These are phyloP conservation scores for Platycheirus albimanus DNA, from an alignment of 2,888 invertebrate species.

Conservation along the genomic window DNA sequence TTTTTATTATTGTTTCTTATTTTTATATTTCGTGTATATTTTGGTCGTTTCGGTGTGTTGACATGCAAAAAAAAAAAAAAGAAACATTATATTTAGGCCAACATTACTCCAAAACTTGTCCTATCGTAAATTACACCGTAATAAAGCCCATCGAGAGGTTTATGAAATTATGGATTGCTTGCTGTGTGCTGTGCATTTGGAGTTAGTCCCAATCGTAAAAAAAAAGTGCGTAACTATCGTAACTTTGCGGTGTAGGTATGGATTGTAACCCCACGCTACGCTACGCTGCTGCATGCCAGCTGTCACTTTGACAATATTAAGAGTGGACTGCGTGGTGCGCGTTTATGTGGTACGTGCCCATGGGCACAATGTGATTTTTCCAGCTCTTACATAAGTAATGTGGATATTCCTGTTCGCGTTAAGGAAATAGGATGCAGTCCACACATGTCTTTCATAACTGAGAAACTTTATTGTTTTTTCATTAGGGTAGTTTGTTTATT, in stretches of 20 bases:
- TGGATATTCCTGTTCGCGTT: slow-evolving; percentile 1
- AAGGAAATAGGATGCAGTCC: neutral
- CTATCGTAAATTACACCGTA: slow-evolving; percentile 64
- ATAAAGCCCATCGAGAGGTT: slow-evolving; percentile 44
- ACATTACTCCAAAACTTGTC: slow-evolving; percentile 57
- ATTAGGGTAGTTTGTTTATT: slow-evolving; percentile 51
- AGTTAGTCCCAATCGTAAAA: slow-evolving; percentile 58
- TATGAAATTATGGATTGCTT: slow-evolving; percentile 42
- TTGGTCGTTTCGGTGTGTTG: slow-evolving; percentile 64
- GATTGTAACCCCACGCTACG: slow-evolving; percentile 46
- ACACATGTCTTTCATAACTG: neutral
- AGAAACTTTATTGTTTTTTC: slow-evolving; percentile 51
- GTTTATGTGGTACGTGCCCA: slow-evolving; percentile 67
- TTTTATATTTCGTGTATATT: slow-evolving; percentile 50
- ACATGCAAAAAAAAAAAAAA: slow-evolving; percentile 65
- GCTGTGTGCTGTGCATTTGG: neutral
- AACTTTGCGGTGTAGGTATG: slow-evolving; percentile 19
- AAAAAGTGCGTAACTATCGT: slow-evolving; percentile 55
- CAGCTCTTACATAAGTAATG: slow-evolving; percentile 44
- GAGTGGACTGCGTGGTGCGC: slow-evolving; percentile 57
- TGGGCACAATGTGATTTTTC: slow-evolving; percentile 60
- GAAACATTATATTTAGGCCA: slow-evolving; percentile 57
- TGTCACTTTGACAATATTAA: slow-evolving; percentile 43
- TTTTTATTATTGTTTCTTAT: slow-evolving; percentile 2
- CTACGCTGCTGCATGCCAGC: slow-evolving; percentile 13